Percentiles rank a stretch among this genome's conserved stretches.
Evolutionary conservation across 2,113 vertebrate species (phyloP).

Genomic region (Gadus macrocephalus): DNA sequence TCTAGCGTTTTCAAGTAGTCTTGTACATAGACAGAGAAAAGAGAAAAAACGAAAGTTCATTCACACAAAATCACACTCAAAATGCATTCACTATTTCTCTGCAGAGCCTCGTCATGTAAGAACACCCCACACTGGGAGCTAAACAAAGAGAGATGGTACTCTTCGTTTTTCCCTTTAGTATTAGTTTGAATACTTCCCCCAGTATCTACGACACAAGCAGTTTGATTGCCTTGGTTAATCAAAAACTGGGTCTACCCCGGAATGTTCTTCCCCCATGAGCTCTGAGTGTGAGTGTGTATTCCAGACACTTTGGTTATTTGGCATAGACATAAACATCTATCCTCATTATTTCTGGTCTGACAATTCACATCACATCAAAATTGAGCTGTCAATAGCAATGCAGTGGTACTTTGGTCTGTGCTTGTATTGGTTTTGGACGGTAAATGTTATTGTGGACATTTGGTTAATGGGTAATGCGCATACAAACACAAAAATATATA

Average conservation of each 20-base stretch:
- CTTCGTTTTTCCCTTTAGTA: slow-evolving; percentile 43
- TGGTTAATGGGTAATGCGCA: slow-evolving; percentile 25
- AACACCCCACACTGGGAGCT: slow-evolving; percentile 39
- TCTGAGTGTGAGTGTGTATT: slow-evolving; percentile 50
- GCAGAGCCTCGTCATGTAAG: slow-evolving; percentile 60
- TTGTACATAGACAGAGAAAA: slow-evolving; percentile 54
- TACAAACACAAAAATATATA: background rate
- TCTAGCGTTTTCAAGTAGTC: slow-evolving; percentile 72
- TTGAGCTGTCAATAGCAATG: slow-evolving; percentile 49
- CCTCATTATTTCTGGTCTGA: slow-evolving; percentile 48
- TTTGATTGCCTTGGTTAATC: slow-evolving; percentile 58
- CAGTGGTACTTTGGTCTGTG: slow-evolving; percentile 77
- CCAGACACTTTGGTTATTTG: slow-evolving; percentile 74
- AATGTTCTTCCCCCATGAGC: slow-evolving; percentile 43
- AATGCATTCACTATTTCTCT: slow-evolving; percentile 54
- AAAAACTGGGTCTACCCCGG: slow-evolving; percentile 43
- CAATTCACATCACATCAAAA: slow-evolving; percentile 50
- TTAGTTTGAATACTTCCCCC: slow-evolving; percentile 55
- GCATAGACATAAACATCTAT: slow-evolving; percentile 40
- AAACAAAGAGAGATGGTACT: too few species aligned
- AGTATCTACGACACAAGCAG: slow-evolving; percentile 59
- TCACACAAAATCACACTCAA: slow-evolving; percentile 9
- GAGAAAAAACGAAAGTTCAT: background rate
- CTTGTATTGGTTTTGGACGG: slow-evolving; percentile 72
- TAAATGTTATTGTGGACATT: slow-evolving; percentile 49